A percentile compares a stretch with the other conserved stretches of the same genome.
Evolutionary conservation across 2,797 vertebrate genomes (phyloP).

Genomic region (Peromyscus nudipes): DNA sequence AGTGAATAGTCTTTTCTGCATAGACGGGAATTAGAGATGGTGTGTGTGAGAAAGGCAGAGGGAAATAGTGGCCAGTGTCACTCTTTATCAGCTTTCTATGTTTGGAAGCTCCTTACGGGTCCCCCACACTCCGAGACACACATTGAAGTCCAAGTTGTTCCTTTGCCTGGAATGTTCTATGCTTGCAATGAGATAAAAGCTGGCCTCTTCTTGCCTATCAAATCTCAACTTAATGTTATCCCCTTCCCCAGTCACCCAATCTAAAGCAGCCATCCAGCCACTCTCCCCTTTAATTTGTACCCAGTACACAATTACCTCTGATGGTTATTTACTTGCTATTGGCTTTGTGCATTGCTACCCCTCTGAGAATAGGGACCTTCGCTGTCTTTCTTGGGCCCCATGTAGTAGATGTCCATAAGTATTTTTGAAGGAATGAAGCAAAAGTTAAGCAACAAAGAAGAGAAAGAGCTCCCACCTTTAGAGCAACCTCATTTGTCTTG

Average conservation of each 20-base stretch:
- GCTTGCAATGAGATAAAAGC: not conserved
- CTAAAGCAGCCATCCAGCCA: not conserved
- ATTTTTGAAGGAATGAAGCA: not conserved
- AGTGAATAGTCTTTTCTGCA: rapidly evolving
- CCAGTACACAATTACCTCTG: not conserved
- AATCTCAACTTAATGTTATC: not conserved
- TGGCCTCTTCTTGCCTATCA: constrained; percentile 19
- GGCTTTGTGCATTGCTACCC: not conserved
- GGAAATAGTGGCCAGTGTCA: not conserved
- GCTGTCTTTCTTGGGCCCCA: not conserved
- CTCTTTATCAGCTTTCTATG: not conserved
- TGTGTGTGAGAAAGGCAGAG: not conserved
- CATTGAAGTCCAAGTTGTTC: constrained; percentile 1
- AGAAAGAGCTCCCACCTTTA: not conserved
- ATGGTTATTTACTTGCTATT: not conserved
- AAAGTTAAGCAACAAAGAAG: not conserved
- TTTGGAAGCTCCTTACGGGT: constrained; percentile 18
- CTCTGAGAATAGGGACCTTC: not conserved
- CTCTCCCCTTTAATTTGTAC: not conserved
- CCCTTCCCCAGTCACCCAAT: not conserved
- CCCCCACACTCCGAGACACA: not conserved
- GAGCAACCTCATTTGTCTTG: not conserved
- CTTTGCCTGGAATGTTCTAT: constrained; percentile 36
- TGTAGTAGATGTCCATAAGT: too few relatives aligned
- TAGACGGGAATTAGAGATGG: not conserved